These are phyloP conservation scores for Euzetes globulus DNA, from an alignment of 2,888 invertebrate species.

Conservation along the genomic window DNA sequence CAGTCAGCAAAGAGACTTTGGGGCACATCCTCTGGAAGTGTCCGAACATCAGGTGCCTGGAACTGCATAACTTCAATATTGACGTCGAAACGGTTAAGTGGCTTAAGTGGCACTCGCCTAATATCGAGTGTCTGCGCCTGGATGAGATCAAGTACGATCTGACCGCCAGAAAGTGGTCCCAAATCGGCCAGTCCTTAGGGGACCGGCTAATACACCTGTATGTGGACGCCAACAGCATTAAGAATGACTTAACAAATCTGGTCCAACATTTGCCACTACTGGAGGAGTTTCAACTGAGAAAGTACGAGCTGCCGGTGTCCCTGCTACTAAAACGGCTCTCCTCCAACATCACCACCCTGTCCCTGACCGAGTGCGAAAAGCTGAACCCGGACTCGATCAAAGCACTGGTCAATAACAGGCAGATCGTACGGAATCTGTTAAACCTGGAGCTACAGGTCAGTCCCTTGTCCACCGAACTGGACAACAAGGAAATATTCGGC, in stretches of 20 bases:
- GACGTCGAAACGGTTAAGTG: conserved; percentile 8
- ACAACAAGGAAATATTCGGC: not conserved
- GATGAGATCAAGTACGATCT: conserved; percentile 13
- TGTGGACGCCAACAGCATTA: not conserved
- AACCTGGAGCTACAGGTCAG: not conserved
- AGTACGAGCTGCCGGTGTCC: not conserved
- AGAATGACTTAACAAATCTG: conserved; percentile 9
- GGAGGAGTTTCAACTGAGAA: not conserved
- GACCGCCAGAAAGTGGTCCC: conserved; percentile 12
- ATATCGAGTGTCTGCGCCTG: conserved; percentile 1
- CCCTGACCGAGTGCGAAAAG: not conserved
- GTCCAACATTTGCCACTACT: conserved; percentile 12
- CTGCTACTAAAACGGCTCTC: not conserved
- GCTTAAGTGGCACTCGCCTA: conserved; percentile 18
- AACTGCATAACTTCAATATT: conserved; percentile 1
- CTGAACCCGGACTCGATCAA: not conserved
- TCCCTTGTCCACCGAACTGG: not conserved
- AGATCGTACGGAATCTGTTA: not conserved
- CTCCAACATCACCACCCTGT: conserved; percentile 4
- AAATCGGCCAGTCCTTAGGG: conserved; percentile 8
- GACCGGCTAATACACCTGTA: not conserved
- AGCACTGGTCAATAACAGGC: not conserved
- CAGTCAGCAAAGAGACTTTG: not conserved
- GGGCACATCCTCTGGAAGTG: conserved; percentile 3
- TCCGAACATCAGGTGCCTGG: conserved; percentile 4